phyloP scores from a whole-genome alignment of 2,797 vertebrate species.

The Bucorvus abyssinicus region DNA sequence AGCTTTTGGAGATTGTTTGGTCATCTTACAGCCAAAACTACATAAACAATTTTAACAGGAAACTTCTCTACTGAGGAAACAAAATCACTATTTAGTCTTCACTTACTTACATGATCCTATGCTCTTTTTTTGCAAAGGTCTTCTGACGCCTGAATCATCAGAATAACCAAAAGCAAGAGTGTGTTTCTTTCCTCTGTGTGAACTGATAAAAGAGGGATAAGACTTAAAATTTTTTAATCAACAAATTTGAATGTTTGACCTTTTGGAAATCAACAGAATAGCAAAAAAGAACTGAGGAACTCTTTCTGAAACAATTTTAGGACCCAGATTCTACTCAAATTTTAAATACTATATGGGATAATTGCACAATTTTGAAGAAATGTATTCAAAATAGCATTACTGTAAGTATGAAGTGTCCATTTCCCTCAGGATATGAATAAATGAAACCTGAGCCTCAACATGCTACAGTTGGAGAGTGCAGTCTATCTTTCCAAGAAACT shows the following conservation, averaged over 20 bases:
- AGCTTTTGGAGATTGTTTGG: background rate
- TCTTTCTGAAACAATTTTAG: background rate
- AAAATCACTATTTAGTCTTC: background rate
- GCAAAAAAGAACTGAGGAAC: background rate
- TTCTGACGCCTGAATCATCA: background rate
- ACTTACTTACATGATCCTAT: too few relatives aligned
- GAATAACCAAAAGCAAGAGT: background rate
- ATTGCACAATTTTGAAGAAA: background rate
- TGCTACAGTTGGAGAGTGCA: accelerated
- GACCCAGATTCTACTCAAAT: background rate
- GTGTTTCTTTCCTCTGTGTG: background rate
- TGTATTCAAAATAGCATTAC: background rate
- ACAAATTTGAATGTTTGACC: background rate
- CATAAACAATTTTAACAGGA: background rate
- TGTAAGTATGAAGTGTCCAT: background rate
- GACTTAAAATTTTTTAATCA: background rate
- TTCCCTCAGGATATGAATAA: background rate
- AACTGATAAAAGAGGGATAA: background rate
- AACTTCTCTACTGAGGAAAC: background rate
- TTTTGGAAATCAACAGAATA: background rate
- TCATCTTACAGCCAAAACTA: background rate
- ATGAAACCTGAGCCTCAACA: background rate
- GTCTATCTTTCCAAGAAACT: background rate
- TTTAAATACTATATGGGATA: background rate
- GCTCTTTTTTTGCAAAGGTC: background rate